A percentile compares a stretch with the other conserved stretches of the same genome.
Conservation (phyloP, 2,888 invertebrate species). For the Calliphora vomitoria region DNA sequence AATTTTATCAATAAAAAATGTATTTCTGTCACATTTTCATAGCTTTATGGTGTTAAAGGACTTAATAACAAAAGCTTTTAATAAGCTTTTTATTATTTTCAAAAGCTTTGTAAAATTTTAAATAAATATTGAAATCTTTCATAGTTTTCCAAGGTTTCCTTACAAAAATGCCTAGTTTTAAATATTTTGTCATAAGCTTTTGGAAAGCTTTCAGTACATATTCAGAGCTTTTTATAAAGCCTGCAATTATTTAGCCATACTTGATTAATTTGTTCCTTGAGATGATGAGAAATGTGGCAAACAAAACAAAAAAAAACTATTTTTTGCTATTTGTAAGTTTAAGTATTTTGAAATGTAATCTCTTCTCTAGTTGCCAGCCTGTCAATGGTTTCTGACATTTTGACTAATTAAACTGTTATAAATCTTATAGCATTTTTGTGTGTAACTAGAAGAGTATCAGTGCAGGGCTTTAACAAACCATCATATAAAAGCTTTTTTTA, state of each 20-base stretch:
- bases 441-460: background rate
- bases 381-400: constrained; percentile 73
- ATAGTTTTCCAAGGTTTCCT: no score
- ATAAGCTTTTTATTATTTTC: background rate
- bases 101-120: no score
- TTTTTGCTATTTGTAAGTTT: constrained; percentile 31
- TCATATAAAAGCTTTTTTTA: constrained; percentile 46
- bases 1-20: no score
- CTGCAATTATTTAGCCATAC: background rate
- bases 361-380: constrained; percentile 61
- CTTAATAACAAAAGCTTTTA: background rate
- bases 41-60: no score
- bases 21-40: no score
- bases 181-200: no score
- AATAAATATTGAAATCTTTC: no score
- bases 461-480: constrained; percentile 38
- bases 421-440: constrained; percentile 59
- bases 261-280: background rate
- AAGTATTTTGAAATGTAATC: constrained; percentile 65
- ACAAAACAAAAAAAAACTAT: background rate
- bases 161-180: no score
- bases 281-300: background rate
- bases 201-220: no score
- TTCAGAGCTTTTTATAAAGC: no score
- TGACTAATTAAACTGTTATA: constrained; percentile 75